Evolutionary conservation across 2,888 invertebrate species (phyloP), one percentile per base, ranked within the genome.

Genomic region (Chirona hameri): DNA sequence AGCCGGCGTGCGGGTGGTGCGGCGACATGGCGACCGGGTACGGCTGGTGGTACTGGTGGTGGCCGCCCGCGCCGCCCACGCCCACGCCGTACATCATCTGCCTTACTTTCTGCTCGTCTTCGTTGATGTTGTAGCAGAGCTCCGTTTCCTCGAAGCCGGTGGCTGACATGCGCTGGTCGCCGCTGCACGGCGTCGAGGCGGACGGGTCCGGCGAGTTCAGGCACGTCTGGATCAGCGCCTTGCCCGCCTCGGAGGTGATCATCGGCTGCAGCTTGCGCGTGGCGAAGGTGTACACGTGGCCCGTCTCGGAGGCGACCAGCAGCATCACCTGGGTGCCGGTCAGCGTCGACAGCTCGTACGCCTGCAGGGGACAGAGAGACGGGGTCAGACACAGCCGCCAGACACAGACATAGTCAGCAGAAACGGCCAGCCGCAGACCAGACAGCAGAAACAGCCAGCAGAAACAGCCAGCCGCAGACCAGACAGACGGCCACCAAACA

Each of bases 321-420:
- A 99, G 91, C 99, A 99, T 99, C 89, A 99, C 99, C 90, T 99
- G 99, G 60, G 99, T 99, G 82, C 99, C 99, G 85, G 99, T 99
- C 89, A 99, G 90, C 86, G 99, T 99, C 84, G 99, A 98, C 87
- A 99, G 90, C 90, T 99, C 99, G 91, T 99, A 99, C 83, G 99
- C 99, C 99, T 99, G 92, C 18, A 91, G 91, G 83, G 69, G 14
- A 72, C 72, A n/a, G 31, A 29, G 65, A 65, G 10, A 12, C 72
- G 31, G 21, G 21, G 72, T 39, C 46, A 46, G 76, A 69, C 81
- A 83, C 65, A 21, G 48, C 39, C 80, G 39, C 39, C 7, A 39
- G 39, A 39, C 7, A 39, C 15, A 57, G 18, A 21, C 57, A 57
- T 15, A 57, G 57, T 15, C 57, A 7, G 57, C 57, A 57, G 21